Conservation (phyloP, 2,888 invertebrate species). For the Malthinus seriepunctatus region DNA sequence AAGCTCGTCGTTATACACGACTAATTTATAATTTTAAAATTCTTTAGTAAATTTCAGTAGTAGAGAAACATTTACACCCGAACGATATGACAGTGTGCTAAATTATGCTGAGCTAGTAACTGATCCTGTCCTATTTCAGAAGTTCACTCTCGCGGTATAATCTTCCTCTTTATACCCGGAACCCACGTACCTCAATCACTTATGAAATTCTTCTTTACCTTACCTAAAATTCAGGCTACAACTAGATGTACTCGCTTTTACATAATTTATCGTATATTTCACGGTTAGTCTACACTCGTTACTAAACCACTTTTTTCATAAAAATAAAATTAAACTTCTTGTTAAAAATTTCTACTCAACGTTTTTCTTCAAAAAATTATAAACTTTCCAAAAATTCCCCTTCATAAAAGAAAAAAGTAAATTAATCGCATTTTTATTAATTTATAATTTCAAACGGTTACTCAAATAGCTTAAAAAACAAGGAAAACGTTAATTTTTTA, state of each 20-base stretch:
- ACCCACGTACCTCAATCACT: constrained; percentile 24
- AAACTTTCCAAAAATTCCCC: too few relatives aligned
- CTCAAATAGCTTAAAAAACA: too few relatives aligned
- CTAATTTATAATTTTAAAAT: constrained; percentile 24
- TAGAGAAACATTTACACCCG: constrained; percentile 40
- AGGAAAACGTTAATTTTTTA: too few relatives aligned
- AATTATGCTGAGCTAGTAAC: constrained; percentile 42
- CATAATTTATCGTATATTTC: constrained; percentile 25
- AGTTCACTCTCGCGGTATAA: constrained; percentile 33
- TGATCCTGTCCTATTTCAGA: constrained; percentile 40
- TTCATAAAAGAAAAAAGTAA: too few relatives aligned
- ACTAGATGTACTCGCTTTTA: constrained; percentile 21
- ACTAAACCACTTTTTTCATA: constrained; percentile 14
- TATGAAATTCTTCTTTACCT: constrained; percentile 28
- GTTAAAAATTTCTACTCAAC: background rate
- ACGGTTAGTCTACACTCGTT: constrained; percentile 22
- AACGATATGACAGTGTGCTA: constrained; percentile 40
- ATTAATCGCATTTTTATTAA: too few relatives aligned
- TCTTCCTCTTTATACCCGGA: constrained; percentile 29
- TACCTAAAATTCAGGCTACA: constrained; percentile 18
- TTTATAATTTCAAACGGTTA: too few relatives aligned
- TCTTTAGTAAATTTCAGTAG: constrained; percentile 41
- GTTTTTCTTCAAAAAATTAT: too few relatives aligned
- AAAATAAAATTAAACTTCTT: constrained; percentile 18
- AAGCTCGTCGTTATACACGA: background rate